Percentiles rank a stretch among this genome's conserved stretches.
Evolutionary conservation across 2,888 invertebrate species (phyloP).

Genomic region (Anthrax anthrax): DNA sequence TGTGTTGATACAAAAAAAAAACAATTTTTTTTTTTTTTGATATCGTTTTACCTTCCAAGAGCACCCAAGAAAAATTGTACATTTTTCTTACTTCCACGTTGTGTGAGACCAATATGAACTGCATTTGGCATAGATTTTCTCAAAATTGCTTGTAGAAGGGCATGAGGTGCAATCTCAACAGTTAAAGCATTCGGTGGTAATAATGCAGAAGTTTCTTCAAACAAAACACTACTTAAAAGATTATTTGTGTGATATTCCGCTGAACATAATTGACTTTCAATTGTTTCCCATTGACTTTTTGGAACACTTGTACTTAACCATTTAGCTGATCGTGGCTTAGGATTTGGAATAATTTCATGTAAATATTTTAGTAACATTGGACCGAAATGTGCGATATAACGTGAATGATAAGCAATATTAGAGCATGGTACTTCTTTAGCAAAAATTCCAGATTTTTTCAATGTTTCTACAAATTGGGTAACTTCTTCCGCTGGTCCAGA

Average conservation of each 20-base stretch:
- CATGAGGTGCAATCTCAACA: conserved; percentile 57
- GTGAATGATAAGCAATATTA: conserved; percentile 81
- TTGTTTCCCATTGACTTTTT: conserved; percentile 50
- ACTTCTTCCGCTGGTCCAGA: conserved; percentile 68
- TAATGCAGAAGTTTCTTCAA: conserved; percentile 47
- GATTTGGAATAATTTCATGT: conserved; percentile 46
- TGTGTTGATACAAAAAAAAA: conserved; percentile 1
- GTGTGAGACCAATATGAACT: conserved; percentile 44
- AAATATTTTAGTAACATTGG: conserved; percentile 50
- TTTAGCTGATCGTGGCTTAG: conserved; percentile 50
- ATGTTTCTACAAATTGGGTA: conserved; percentile 46
- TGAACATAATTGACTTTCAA: conserved; percentile 47
- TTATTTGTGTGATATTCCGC: conserved; percentile 85
- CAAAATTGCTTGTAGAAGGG: conserved; percentile 50
- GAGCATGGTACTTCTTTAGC: conserved; percentile 73
- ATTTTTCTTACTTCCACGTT: conserved; percentile 39
- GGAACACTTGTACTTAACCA: conserved; percentile 83
- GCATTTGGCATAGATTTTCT: conserved; percentile 43
- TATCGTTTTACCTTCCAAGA: conserved; percentile 35
- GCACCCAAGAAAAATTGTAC: conserved; percentile 30
- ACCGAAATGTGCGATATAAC: conserved; percentile 56
- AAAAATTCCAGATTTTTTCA: conserved; percentile 58
- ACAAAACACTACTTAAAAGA: conserved; percentile 43
- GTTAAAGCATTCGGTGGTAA: conserved; percentile 48
- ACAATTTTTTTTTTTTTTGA: not conserved